A percentile compares a stretch with the other conserved stretches of the same genome.
phyloP scores from a whole-genome alignment of 2,113 vertebrate species.

The Ophthalmolycus amberensis region DNA sequence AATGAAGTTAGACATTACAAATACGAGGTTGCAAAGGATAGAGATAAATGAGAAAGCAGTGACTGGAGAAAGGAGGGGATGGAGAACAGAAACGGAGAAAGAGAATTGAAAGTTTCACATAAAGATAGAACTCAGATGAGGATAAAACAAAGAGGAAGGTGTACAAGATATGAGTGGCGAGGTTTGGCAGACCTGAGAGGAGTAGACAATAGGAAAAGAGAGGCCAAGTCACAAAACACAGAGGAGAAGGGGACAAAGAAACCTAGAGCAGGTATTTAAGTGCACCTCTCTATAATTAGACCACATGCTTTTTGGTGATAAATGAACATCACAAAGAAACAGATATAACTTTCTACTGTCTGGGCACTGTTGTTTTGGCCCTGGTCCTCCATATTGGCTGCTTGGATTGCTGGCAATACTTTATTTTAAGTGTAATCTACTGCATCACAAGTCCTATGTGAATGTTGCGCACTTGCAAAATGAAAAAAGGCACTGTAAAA shows the following conservation, averaged over 20 bases:
- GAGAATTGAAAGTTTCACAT: not conserved
- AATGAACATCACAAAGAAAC: conserved; percentile 37
- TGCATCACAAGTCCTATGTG: conserved; percentile 28
- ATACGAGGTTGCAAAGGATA: conserved; percentile 38
- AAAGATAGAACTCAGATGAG: not conserved
- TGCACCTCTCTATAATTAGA: conserved; percentile 36
- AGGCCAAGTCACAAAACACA: conserved; percentile 24
- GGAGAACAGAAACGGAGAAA: not conserved
- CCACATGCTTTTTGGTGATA: conserved; percentile 32
- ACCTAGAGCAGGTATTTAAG: conserved; percentile 19
- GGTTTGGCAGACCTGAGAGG: conserved; percentile 30
- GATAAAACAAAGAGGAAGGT: conserved; percentile 24
- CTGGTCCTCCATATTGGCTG: conserved; percentile 20
- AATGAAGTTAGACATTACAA: conserved; percentile 56
- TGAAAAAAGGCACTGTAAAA: conserved; percentile 46
- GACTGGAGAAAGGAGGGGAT: not conserved
- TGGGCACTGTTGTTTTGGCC: conserved; percentile 20
- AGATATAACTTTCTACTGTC: conserved; percentile 19
- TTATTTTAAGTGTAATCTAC: conserved; percentile 27
- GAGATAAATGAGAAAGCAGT: conserved; percentile 45
- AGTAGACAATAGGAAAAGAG: not conserved
- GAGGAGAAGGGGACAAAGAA: conserved; percentile 13
- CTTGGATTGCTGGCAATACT: conserved; percentile 16
- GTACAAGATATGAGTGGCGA: not conserved
- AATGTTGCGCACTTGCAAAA: conserved; percentile 51